phyloP scores from a whole-genome alignment of 2,113 vertebrate genomes.

The Spizaetus ornatus region DNA sequence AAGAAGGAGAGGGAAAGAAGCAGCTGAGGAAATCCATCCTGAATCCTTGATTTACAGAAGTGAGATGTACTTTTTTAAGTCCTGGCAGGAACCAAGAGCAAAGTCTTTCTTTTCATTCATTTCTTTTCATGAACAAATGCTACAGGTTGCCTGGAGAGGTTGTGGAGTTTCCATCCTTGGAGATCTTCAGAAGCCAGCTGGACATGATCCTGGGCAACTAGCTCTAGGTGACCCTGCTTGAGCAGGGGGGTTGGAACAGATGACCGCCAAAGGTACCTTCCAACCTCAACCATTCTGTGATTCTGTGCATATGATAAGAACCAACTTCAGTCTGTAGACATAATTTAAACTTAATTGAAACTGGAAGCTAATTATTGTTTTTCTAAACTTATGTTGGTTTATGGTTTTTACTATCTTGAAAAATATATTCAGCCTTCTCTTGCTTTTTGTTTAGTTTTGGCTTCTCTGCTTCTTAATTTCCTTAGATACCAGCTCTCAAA shows the following conservation, averaged over 20 bases:
- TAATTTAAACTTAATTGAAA: background rate
- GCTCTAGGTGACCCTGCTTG: background rate
- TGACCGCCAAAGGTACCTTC: background rate
- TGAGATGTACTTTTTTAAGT: background rate
- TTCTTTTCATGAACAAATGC: background rate
- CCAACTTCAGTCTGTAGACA: background rate
- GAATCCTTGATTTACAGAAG: background rate
- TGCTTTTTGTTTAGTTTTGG: background rate
- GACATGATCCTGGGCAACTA: background rate
- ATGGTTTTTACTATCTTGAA: background rate
- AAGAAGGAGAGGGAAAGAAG: background rate
- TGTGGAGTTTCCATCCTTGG: background rate
- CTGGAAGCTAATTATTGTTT: background rate
- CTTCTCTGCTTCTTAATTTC: background rate
- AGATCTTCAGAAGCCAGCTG: background rate
- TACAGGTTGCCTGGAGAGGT: background rate
- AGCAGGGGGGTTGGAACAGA: background rate
- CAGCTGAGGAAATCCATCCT: background rate
- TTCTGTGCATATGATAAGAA: background rate
- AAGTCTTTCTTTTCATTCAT: background rate
- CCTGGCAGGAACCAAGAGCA: background rate
- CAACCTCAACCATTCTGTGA: background rate
- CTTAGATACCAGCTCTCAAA: background rate
- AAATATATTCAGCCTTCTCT: background rate
- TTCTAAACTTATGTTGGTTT: background rate